phyloP scores from a whole-genome alignment of 2,113 vertebrate species.

The Phaetusa simplex region DNA sequence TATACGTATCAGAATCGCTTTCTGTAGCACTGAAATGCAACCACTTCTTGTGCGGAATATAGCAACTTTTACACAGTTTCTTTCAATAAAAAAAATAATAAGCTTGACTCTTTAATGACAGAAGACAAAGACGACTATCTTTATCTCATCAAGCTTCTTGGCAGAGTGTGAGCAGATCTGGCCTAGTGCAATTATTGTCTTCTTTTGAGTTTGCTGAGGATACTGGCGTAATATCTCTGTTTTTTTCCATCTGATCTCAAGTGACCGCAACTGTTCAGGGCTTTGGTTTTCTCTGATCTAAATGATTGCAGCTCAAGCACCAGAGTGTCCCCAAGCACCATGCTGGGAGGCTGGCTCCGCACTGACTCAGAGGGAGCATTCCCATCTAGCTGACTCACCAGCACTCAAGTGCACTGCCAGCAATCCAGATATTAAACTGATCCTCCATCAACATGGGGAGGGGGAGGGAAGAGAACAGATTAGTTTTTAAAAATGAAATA shows the following conservation, averaged over 20 bases:
- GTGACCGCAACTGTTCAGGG: conserved; percentile 57
- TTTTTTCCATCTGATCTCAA: conserved; percentile 61
- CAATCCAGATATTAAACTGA: conserved; percentile 61
- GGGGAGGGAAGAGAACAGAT: conserved; percentile 5
- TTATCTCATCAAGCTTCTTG: conserved; percentile 47
- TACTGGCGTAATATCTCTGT: conserved; percentile 1
- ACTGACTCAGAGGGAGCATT: conserved; percentile 65
- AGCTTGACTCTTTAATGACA: conserved; percentile 14
- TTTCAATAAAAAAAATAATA: neutral
- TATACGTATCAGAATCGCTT: neutral
- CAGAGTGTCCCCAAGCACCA: conserved; percentile 66
- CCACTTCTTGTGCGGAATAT: neutral
- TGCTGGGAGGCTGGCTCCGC: conserved; percentile 66
- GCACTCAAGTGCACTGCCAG: conserved; percentile 51
- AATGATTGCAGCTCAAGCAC: conserved; percentile 59
- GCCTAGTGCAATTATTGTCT: conserved; percentile 21
- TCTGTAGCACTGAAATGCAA: neutral
- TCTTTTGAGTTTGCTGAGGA: conserved; percentile 40
- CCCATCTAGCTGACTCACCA: conserved; percentile 65
- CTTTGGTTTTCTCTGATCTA: conserved; percentile 68
- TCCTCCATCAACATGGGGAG: conserved; percentile 22
- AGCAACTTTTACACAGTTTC: neutral
- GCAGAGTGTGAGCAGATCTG: conserved; percentile 26
- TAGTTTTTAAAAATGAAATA: conserved; percentile 45
- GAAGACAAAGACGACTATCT: conserved; percentile 43